Base-by-base conservation (phyloP, 2,888 invertebrate genomes). In the Hirudinaria manillensis region DNA sequence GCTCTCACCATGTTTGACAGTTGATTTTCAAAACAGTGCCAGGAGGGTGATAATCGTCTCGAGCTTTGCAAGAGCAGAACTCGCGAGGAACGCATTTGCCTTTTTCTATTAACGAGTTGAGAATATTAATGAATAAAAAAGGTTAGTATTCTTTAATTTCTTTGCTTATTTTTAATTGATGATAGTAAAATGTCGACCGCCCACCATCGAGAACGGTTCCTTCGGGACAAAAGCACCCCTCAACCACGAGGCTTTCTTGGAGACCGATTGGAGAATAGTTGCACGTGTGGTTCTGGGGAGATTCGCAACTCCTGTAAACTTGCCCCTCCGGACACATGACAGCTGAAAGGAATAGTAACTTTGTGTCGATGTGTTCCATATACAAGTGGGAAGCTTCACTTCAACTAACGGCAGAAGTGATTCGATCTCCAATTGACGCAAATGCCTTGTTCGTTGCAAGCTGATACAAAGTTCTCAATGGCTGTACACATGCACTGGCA, bases 1-100 rank as follows among this genome's bases (percentile, higher is more conserved):
- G 68, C 10, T n/a, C 53, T 65, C 38, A 75, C 75, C 75, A 75
- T 16, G 21, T 51, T 75, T 79, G 78, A 61, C 80, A 80, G 76
- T 77, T 77, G 38, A 75, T 78, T 2, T 74, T 53, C 19, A 79
- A 65, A 2, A 72, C 51, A 13, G 78, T 70, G 27, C 79, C 79
- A 21, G 76, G 75, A 3, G 77, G 77, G 70, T 79, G 79, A 24
- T 76, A 75, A 3, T 74, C 61, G 10, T 78, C 78, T 56, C 79
- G 75, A 38, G 77, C 76, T 21, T 73, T 72, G 75, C 81, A 81
- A 32, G 80, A 79, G 74, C 81, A 81, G 13, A 78, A 76, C 51
- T 72, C 76, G 24, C 78, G 76, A 7, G 78, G 76, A 13, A 81
- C 75, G 76, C 81, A 81, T 13, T 70, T 76, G 24, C 78, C 80